Conservation (phyloP, 2,888 invertebrate genomes). For the Diaprepes abbreviatus region DNA sequence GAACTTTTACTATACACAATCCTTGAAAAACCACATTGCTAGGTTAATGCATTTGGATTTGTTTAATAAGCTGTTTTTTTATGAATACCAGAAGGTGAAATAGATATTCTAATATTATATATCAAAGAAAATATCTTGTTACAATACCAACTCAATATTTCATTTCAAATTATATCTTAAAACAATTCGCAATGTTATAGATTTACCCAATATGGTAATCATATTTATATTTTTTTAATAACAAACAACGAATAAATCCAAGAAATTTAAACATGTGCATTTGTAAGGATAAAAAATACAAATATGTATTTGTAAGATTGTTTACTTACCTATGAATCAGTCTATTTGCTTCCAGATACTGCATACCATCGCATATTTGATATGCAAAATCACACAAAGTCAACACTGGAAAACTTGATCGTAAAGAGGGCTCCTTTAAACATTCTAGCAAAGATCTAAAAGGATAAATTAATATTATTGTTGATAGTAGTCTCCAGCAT, state of each 20-base stretch:
- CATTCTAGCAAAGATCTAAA: conserved; percentile 92
- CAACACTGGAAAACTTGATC: conserved; percentile 92
- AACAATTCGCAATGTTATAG: too few species aligned
- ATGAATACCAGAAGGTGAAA: not conserved
- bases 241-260: too few species aligned
- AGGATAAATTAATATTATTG: too few species aligned
- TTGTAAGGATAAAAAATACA: too few species aligned
- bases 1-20: conserved; percentile 19
- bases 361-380: conserved; percentile 98
- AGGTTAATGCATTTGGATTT: not conserved
- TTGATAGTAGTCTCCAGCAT: too few species aligned
- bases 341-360: conserved; percentile 94
- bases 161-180: too few species aligned
- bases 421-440: conserved; percentile 90
- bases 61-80: not conserved
- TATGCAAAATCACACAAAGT: conserved; percentile 95
- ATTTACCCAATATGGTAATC: too few species aligned
- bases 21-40: conserved; percentile 12
- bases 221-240: too few species aligned
- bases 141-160: too few species aligned
- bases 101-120: not conserved
- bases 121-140: not conserved
- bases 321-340: conserved; percentile 86
- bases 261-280: too few species aligned
- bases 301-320: too few species aligned